Evolutionary conservation across 2,797 vertebrate genomes (phyloP), one percentile per base, ranked within the genome.

Genomic region (Muscicapa striata): DNA sequence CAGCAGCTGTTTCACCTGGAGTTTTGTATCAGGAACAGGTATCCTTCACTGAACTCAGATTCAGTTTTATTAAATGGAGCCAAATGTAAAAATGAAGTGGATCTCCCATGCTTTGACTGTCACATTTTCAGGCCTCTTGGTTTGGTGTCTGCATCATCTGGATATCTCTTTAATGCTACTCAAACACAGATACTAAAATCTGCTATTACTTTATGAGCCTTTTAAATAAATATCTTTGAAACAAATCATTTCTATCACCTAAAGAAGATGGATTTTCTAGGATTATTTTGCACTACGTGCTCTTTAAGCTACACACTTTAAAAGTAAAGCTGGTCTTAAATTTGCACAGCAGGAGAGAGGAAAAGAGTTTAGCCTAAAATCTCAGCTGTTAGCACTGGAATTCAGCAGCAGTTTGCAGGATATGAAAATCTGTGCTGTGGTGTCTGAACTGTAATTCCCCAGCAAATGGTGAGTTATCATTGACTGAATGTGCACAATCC

Each of bases 261-360:
- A 87, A 82, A 83, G 74, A 87, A 51, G 30, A 45, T 4, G 36
- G 87, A 70, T 96, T 93, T 95, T 80, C 70, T 62, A 36, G 83
- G 87, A 84, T 96, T 91, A 84, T 58, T 87, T 88, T 64, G 77
- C 27, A 67, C 80, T 86, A 15, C 61, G 70, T 82, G 74, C 30
- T 72, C 67, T 78, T 92, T 86, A 88, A 90, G 85, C 85, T 87
- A 55, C 73, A 70, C n/a, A 41, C 82, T 84, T 79, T n/a, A 49
- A 51, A 88, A 89, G 72, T 68, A 94, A 97, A 96, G 86, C 87
- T 0, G 7, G 23, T 72, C 90, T 96, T 95, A 91, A 91, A 92
- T 85, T 93, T 51, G n/a, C 83, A 72, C 80, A 84, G 87, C 64
- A 8, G 77, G 83, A 54, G 49, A 38, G 55, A 93, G 73, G 27